phyloP scores from a whole-genome alignment of 2,888 invertebrate genomes.

The Aplocera efformata region DNA sequence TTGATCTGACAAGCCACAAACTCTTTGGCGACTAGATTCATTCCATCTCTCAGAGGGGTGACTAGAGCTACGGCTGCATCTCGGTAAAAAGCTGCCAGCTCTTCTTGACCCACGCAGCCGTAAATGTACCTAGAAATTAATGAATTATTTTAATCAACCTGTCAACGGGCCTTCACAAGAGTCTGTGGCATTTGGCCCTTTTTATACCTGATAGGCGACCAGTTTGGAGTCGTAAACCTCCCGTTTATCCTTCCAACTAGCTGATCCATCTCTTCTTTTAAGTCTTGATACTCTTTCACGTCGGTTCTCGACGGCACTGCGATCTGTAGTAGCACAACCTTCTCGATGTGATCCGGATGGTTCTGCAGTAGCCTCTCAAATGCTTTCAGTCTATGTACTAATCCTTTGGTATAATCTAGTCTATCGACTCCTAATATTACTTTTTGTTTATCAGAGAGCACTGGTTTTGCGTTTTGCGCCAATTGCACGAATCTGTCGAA shows the following conservation, averaged over 20 bases:
- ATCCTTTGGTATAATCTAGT: conserved; percentile 94
- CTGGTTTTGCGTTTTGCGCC: conserved; percentile 85
- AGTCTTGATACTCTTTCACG: conserved; percentile 93
- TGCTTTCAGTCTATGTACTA: conserved; percentile 89
- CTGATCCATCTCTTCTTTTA: conserved; percentile 95
- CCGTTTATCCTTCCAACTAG: conserved; percentile 93
- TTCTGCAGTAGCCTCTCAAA: conserved; percentile 90
- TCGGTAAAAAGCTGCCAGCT: conserved; percentile 91
- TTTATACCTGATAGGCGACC: conserved; percentile 89
- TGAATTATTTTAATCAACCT: background rate
- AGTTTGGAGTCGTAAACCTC: conserved; percentile 92
- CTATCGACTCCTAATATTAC: conserved; percentile 93
- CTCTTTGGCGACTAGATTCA: conserved; percentile 96
- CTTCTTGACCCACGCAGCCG: conserved; percentile 92
- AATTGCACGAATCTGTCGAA: conserved; percentile 91
- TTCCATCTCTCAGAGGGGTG: conserved; percentile 92
- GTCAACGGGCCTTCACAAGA: no score
- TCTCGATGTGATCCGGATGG: conserved; percentile 92
- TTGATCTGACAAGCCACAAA: conserved; percentile 96
- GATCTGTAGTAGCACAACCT: conserved; percentile 90
- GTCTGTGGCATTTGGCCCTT: background rate
- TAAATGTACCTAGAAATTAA: conserved; percentile 84
- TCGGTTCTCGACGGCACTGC: conserved; percentile 94
- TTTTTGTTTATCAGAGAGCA: conserved; percentile 82
- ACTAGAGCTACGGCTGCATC: conserved; percentile 93